Percentiles rank a stretch among this genome's conserved stretches.
Conservation (phyloP, 2,797 vertebrate species). For the Diglossa cyanea region DNA sequence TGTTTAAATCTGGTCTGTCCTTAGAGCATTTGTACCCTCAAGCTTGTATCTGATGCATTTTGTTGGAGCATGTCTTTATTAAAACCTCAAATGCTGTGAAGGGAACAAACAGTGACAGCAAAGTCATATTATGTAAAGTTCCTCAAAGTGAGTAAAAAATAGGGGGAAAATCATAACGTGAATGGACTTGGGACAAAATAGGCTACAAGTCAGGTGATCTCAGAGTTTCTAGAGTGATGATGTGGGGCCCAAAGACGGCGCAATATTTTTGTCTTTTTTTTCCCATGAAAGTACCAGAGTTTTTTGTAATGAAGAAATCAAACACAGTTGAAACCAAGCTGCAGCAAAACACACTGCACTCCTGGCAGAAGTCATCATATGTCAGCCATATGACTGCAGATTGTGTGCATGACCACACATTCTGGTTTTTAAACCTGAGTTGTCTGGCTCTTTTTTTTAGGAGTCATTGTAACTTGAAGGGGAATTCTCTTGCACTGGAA, state of each 20-base stretch:
- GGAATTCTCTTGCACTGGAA: neutral
- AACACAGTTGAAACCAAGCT: neutral
- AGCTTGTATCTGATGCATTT: slow-evolving; percentile 1
- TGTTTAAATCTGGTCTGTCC: neutral
- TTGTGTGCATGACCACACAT: neutral
- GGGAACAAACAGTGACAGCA: slow-evolving; percentile 33
- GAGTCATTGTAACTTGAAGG: neutral
- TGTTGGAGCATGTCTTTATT: neutral
- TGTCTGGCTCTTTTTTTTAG: neutral
- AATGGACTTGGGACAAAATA: neutral
- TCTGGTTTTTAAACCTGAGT: neutral
- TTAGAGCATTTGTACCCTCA: slow-evolving; percentile 5
- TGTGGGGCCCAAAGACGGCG: neutral
- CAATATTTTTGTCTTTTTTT: neutral
- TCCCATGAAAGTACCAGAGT: neutral
- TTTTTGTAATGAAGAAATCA: neutral
- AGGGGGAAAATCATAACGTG: neutral
- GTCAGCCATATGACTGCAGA: neutral
- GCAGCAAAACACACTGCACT: neutral
- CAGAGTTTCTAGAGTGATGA: neutral
- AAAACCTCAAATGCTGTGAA: slow-evolving; percentile 21
- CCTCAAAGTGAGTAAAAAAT: neutral
- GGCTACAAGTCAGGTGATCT: neutral
- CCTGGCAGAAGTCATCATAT: neutral
- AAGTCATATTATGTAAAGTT: neutral